Evolutionary conservation across 2,797 vertebrate genomes (phyloP).

Genomic region (Poeciliopsis turneri): DNA sequence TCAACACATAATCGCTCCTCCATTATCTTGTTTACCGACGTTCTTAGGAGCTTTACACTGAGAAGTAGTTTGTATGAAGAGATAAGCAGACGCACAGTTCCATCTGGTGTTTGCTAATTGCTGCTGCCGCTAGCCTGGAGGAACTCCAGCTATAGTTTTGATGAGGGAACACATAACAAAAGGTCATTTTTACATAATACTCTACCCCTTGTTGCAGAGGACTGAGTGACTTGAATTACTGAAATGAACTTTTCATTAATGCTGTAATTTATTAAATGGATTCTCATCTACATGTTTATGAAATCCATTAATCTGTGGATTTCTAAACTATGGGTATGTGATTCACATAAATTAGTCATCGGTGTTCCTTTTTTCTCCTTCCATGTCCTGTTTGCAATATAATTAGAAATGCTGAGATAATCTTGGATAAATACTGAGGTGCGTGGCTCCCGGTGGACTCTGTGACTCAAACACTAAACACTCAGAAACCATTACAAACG

Average conservation of each 20-base stretch:
- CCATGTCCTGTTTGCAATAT: constrained; percentile 4
- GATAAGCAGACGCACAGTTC: neutral
- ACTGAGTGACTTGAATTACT: neutral
- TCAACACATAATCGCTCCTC: neutral
- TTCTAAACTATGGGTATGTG: neutral
- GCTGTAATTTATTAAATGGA: neutral
- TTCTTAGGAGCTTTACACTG: neutral
- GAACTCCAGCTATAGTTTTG: neutral
- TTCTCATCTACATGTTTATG: neutral
- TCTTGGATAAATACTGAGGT: constrained; percentile 28
- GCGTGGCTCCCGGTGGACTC: constrained; percentile 5
- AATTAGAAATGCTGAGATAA: constrained; percentile 19
- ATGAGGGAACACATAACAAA: neutral
- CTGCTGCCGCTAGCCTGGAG: neutral
- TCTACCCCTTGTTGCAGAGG: neutral
- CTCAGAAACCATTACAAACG: constrained; percentile 36
- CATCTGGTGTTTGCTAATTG: neutral
- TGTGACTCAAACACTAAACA: constrained; percentile 47
- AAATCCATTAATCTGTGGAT: neutral
- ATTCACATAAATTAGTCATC: constrained; percentile 35
- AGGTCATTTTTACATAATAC: neutral
- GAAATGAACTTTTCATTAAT: neutral
- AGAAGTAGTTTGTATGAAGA: neutral
- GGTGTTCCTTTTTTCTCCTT: neutral
- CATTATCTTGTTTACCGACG: neutral